These are phyloP conservation scores for Heliconius cydno DNA, from an alignment of 2,888 invertebrate genomes.

Conservation along the genomic window DNA sequence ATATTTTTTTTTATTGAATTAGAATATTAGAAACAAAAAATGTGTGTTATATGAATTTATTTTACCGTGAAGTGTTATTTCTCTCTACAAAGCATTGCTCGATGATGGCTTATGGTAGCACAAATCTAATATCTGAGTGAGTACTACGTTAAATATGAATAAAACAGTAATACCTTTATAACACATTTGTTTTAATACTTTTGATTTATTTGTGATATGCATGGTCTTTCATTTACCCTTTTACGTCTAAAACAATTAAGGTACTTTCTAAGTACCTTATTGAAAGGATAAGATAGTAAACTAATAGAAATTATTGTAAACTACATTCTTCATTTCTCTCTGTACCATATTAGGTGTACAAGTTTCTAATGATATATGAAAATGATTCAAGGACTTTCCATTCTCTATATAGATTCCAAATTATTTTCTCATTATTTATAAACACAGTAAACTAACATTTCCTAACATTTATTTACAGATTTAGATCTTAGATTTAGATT, in stretches of 20 bases:
- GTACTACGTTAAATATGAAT: slow-evolving; percentile 12
- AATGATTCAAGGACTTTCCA: slow-evolving; percentile 11
- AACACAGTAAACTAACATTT: background rate
- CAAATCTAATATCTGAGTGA: slow-evolving; percentile 31
- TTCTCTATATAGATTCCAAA: background rate
- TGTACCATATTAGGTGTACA: background rate
- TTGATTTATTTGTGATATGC: background rate
- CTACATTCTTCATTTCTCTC: background rate
- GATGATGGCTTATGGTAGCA: slow-evolving; percentile 36
- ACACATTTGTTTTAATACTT: background rate
- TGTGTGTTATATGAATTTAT: background rate
- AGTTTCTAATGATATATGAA: background rate
- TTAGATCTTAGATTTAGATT: too few relatives aligned
- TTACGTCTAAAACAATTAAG: background rate
- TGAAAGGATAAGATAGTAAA: slow-evolving; percentile 8
- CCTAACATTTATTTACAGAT: background rate
- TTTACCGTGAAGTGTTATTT: slow-evolving; percentile 7
- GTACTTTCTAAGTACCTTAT: slow-evolving; percentile 5
- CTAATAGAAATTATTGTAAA: background rate
- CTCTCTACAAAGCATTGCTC: slow-evolving; percentile 20
- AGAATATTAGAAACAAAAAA: background rate
- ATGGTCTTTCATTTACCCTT: slow-evolving; percentile 10
- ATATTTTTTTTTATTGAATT: background rate
- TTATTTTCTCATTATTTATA: background rate
- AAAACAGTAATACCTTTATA: background rate